phyloP scores from a whole-genome alignment of 2,797 vertebrate species.

The Spatula versicolor region DNA sequence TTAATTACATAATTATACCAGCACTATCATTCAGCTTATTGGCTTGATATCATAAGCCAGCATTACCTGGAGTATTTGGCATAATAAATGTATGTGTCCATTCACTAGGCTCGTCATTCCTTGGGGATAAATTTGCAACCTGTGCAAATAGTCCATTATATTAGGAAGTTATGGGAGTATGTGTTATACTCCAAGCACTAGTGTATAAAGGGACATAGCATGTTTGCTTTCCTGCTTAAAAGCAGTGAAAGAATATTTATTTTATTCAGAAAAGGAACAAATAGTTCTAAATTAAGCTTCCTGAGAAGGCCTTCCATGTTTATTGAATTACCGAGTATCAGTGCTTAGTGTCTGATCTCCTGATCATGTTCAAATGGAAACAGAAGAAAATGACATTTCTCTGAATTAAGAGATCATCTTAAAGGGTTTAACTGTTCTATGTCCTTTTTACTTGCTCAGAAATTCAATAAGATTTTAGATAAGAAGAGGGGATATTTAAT shows the following conservation, averaged over 20 bases:
- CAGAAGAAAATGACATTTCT: slow-evolving; percentile 32
- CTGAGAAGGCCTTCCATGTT: slow-evolving; percentile 20
- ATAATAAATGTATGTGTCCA: slow-evolving; percentile 6
- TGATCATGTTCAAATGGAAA: slow-evolving; percentile 38
- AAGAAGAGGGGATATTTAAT: not conserved
- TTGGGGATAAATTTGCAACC: slow-evolving; percentile 16
- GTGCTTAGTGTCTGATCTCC: slow-evolving; percentile 26
- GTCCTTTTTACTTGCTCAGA: not conserved
- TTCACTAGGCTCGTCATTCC: slow-evolving; percentile 47
- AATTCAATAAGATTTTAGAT: slow-evolving; percentile 17
- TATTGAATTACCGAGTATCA: slow-evolving; percentile 14
- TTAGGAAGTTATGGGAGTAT: slow-evolving; percentile 24
- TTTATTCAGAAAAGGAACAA: slow-evolving; percentile 30
- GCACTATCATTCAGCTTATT: slow-evolving; percentile 16
- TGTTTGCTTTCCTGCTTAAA: slow-evolving; percentile 55
- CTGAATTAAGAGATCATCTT: slow-evolving; percentile 47
- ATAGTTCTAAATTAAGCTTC: slow-evolving; percentile 29
- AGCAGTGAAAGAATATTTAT: slow-evolving; percentile 5
- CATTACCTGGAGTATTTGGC: slow-evolving; percentile 31
- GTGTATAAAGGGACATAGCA: not conserved
- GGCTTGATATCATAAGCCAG: slow-evolving; percentile 17
- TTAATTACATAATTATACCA: slow-evolving; percentile 63
- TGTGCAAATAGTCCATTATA: slow-evolving; percentile 46
- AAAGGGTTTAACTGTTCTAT: slow-evolving; percentile 46
- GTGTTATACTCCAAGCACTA: not conserved